Percentiles rank a stretch among this genome's conserved stretches.
These are phyloP conservation scores for Lochmaea capreae DNA, from an alignment of 2,888 invertebrate species.

Conservation along the genomic window DNA sequence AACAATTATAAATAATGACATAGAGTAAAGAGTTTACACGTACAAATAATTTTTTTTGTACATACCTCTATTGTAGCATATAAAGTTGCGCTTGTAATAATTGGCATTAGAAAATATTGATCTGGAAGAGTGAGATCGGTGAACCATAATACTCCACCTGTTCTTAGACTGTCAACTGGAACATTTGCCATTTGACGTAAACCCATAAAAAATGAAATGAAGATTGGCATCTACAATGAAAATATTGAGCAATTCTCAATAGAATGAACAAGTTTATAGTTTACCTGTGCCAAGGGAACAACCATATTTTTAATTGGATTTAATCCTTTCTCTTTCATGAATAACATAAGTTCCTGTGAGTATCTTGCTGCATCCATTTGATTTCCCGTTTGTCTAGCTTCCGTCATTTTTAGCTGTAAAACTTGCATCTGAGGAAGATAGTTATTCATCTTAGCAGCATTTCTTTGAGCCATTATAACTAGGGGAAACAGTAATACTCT, in stretches of 20 bases:
- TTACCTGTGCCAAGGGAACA: slow-evolving; percentile 82
- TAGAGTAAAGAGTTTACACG: too few species aligned
- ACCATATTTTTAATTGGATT: slow-evolving; percentile 85
- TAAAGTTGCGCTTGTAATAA: slow-evolving; percentile 86
- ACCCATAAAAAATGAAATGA: slow-evolving; percentile 92
- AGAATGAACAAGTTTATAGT: slow-evolving; percentile 1
- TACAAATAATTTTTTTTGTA: neutral
- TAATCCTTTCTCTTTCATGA: slow-evolving; percentile 85
- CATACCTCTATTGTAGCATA: slow-evolving; percentile 81
- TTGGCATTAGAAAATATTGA: slow-evolving; percentile 87
- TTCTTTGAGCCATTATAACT: slow-evolving; percentile 84
- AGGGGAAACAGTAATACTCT: slow-evolving; percentile 86
- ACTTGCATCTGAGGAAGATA: slow-evolving; percentile 87
- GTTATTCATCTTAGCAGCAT: slow-evolving; percentile 84
- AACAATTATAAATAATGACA: too few species aligned
- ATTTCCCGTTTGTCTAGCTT: slow-evolving; percentile 86
- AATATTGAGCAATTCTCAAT: slow-evolving; percentile 1
- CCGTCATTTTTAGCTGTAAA: slow-evolving; percentile 85
- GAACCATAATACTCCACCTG: slow-evolving; percentile 95
- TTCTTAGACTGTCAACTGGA: slow-evolving; percentile 90
- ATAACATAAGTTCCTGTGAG: slow-evolving; percentile 81
- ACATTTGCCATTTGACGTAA: slow-evolving; percentile 88
- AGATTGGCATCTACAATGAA: slow-evolving; percentile 78
- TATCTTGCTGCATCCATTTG: slow-evolving; percentile 80
- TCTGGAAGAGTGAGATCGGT: slow-evolving; percentile 90